Conservation (phyloP, 2,113 vertebrate genomes). For the Isurus oxyrinchus region DNA sequence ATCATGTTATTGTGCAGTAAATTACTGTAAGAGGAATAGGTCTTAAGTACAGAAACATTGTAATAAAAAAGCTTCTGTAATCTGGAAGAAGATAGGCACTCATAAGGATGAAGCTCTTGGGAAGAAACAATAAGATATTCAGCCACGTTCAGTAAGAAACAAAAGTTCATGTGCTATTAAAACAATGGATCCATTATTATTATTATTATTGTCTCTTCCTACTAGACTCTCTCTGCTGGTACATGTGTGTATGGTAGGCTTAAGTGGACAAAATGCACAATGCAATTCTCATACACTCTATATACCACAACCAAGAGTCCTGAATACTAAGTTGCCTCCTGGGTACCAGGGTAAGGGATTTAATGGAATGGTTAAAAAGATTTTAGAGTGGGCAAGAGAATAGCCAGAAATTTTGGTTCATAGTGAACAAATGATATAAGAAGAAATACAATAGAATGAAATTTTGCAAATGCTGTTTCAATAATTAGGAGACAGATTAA, state of each 20-base stretch:
- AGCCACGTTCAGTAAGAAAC: too few species aligned
- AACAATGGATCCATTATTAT: too few species aligned
- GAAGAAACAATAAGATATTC: too few species aligned
- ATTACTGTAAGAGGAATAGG: background rate
- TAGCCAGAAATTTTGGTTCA: background rate
- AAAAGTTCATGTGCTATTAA: too few species aligned
- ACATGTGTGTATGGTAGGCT: too few species aligned
- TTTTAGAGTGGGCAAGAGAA: background rate
- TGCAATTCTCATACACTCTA: too few species aligned
- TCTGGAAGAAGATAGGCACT: background rate
- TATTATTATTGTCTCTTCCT: too few species aligned
- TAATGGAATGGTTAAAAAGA: background rate
- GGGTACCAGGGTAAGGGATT: background rate
- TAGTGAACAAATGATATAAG: background rate
- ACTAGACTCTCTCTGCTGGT: too few species aligned
- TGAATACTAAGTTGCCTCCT: background rate
- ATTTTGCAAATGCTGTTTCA: background rate
- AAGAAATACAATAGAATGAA: background rate
- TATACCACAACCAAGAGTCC: background rate
- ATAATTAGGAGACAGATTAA: background rate
- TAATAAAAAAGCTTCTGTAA: background rate
- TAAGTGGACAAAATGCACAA: too few species aligned
- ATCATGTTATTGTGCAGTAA: background rate
- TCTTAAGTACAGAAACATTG: background rate
- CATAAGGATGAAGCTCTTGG: background rate